phyloP scores from a whole-genome alignment of 2,113 vertebrate genomes.

The Aplodontia rufa region DNA sequence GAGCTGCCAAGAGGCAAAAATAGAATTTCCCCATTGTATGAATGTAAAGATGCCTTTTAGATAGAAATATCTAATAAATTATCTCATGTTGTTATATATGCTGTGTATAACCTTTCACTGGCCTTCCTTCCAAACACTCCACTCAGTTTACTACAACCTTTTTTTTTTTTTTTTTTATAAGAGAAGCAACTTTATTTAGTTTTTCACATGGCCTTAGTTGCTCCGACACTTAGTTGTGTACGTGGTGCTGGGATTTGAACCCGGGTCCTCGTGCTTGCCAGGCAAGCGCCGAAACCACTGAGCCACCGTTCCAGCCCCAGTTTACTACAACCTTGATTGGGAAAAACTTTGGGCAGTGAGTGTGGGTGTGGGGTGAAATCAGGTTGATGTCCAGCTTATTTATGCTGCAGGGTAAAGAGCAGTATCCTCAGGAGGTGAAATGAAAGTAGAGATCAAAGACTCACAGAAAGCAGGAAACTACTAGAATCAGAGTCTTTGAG shows the following conservation, averaged over 20 bases:
- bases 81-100: background rate
- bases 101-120: background rate
- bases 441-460: background rate
- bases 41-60: conserved; percentile 25
- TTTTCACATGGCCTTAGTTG: no score
- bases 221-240: no score
- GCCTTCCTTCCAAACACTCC: background rate
- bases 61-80: background rate
- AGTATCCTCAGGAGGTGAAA: background rate
- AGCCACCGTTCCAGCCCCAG: no score
- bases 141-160: background rate
- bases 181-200: no score
- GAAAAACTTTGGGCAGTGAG: background rate
- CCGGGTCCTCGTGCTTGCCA: no score
- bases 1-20: background rate
- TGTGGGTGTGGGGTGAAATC: background rate
- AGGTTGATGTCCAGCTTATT: background rate
- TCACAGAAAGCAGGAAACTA: background rate
- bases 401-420: background rate
- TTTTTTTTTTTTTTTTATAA: no score
- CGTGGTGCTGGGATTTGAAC: no score
- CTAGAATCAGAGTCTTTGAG: background rate
- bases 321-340: background rate
- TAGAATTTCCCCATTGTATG: background rate
- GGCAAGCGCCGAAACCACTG: no score